These are phyloP conservation scores for Stichopus horrens DNA, from an alignment of 53 echinoderm and acorn worm genomes.

Conservation along the genomic window DNA sequence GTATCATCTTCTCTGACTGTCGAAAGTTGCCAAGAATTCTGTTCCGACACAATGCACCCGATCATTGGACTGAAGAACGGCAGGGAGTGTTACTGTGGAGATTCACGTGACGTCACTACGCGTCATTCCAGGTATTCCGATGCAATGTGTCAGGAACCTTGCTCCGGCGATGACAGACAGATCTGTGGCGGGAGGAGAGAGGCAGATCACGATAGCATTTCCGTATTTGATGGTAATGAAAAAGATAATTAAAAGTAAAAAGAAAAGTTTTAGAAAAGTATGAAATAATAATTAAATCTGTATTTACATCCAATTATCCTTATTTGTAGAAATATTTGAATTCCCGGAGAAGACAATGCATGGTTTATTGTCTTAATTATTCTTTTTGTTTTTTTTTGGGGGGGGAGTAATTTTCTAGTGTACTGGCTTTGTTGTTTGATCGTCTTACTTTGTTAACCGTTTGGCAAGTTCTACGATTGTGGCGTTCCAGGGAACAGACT, in stretches of 20 bases:
- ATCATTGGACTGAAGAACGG: conserved; percentile 62
- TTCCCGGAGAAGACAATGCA: no score
- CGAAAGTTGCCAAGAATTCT: conserved; percentile 59
- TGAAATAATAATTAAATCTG: background rate
- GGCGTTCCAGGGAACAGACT: background rate
- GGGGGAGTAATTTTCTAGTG: no score
- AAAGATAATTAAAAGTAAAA: background rate
- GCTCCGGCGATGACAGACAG: conserved; percentile 58
- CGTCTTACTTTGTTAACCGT: no score
- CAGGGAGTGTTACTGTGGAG: conserved; percentile 73
- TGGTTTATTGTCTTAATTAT: no score
- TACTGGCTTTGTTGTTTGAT: no score
- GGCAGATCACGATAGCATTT: conserved; percentile 44
- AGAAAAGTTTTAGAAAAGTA: background rate
- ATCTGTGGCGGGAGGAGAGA: conserved; percentile 65
- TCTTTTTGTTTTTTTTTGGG: no score
- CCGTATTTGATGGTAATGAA: conserved; percentile 57
- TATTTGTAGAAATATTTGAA: background rate
- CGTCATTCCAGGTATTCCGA: conserved; percentile 47
- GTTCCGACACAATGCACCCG: conserved; percentile 47
- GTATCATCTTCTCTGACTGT: conserved; percentile 58
- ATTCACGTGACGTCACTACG: conserved; percentile 7
- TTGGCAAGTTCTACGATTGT: background rate
- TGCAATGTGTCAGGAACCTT: conserved; percentile 58
- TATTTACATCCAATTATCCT: background rate